Evolutionary conservation across 2,888 invertebrate genomes (phyloP), one percentile per base, ranked within the genome.

Genomic region (Chironomus tentans): DNA sequence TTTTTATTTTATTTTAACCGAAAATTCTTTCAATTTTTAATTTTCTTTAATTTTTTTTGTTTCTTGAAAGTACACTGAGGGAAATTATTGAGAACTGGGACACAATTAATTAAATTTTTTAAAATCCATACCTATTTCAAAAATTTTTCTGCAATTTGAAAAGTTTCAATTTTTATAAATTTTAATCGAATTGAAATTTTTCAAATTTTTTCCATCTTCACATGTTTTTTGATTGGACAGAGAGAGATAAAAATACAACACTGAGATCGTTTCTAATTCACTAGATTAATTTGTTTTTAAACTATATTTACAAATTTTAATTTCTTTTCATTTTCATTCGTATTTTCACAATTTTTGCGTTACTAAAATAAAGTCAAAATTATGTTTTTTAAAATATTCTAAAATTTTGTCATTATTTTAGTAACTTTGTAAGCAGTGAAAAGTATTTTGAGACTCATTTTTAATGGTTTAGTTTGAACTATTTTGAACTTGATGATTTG

Each of bases 201-300:
- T 56, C 56, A 56, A 15, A 56, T 56, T 10, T 10, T 5, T 50
- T n/a, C 13, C 50, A 50, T 50, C 13, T 50, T 50, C 18, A 56
- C 18, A 7, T 18, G n/a, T 18, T 56, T 56, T 50, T 56, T 38
- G 38, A 38, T 56, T 56, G 56, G 56, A 56, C 56, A 56, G 62
- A 24, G 72, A 56, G 74, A 74, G 47, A 74, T 48, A 71, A 18
- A 72, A 70, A 68, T 74, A 74, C 74, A 74, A 74, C 74, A 74
- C 68, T 74, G 74, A 74, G 74, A 74, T 74, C 74, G 68, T 48
- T 73, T 68, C 74, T 74, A 74, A 18, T 62, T 72, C 28, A 72
- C 72, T 72, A 72, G 56, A 56, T 71, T 12, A 61, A 72, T 21
- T 62, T 72, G 18, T 18, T 24, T 24, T 56, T 56, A 56, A 56